Evolutionary conservation across 2,797 vertebrate species (phyloP), one percentile per base, ranked within the genome.

Genomic region (Acipenser transmontanus): DNA sequence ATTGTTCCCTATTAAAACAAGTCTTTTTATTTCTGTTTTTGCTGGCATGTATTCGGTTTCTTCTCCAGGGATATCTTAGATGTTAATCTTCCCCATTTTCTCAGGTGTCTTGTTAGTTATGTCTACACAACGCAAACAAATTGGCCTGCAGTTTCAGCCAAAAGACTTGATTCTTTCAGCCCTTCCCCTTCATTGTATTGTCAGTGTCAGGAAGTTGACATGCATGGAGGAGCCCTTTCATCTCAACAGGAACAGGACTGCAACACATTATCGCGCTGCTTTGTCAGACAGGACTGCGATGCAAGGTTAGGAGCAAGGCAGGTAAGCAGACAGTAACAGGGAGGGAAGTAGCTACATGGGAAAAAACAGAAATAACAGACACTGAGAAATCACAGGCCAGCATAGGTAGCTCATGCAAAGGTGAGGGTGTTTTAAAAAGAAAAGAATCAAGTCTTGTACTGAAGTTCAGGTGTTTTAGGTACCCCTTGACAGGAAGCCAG

Each of bases 91-190:
- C 34, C 14, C 49, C 56, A n/a, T 56, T 20, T 64, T 47, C 50
- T 59, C 64, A 49, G 13, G 51, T n/a, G 13, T 17, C 13, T 54
- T 14, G 8, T 61, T 50, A 14, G 50, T 66, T 69, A 64, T 65
- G 68, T 62, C 68, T 69, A 56, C 34, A 47, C 14, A 48, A 65
- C 20, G n/a, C 7, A 48, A 62, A 47, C 17, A 34, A 49, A 13
- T 10, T n/a, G n/a, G 59, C 56, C 52, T 13, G 59, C 63, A 4
- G 1, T 57, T 67, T 66, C 59, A 50, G 62, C n/a, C 13, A 72
- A 69, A 73, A 85, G 78, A 80, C 74, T 80, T 85, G 75, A 83
- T 84, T 87, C 80, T 86, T 79, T 84, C 77, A 71, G 70, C 63
- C 68, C 69, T 76, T 78, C 60, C 54, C 12, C 69, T 77, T 62